phyloP scores from a whole-genome alignment of 2,797 vertebrate genomes.

The Acrocephalus scirpaceus region DNA sequence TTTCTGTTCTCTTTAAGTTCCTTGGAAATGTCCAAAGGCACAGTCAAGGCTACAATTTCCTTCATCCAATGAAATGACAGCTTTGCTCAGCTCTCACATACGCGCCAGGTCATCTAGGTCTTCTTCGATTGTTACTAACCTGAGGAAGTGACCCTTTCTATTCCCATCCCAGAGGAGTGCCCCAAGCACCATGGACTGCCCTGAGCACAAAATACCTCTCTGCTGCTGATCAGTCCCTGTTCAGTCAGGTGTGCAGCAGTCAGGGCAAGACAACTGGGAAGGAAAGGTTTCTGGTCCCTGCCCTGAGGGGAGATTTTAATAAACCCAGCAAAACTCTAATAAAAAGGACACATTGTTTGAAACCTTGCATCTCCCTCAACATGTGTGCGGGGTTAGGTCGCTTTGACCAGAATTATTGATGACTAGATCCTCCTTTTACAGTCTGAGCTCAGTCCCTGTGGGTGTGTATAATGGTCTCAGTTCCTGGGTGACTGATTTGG shows the following conservation, averaged over 20 bases:
- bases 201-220: neutral
- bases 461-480: neutral
- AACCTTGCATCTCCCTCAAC: neutral
- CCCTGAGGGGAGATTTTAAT: neutral
- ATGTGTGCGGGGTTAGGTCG: accelerated
- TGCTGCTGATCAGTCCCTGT: neutral
- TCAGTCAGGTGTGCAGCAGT: neutral
- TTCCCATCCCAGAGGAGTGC: neutral
- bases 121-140: neutral
- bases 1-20: neutral
- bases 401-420: neutral
- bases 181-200: neutral
- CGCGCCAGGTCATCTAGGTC: accelerated
- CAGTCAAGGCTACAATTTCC: neutral
- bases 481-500: neutral
- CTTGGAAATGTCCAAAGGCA: neutral
- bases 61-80: neutral
- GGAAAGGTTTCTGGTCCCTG: neutral
- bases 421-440: neutral
- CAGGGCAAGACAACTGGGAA: neutral
- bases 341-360: neutral
- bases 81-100: neutral
- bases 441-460: neutral
- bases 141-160: neutral
- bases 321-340: neutral